A percentile compares a stretch with the other conserved stretches of the same genome.
Conservation (phyloP, 2,888 invertebrate species). For the Drosophila cognata region DNA sequence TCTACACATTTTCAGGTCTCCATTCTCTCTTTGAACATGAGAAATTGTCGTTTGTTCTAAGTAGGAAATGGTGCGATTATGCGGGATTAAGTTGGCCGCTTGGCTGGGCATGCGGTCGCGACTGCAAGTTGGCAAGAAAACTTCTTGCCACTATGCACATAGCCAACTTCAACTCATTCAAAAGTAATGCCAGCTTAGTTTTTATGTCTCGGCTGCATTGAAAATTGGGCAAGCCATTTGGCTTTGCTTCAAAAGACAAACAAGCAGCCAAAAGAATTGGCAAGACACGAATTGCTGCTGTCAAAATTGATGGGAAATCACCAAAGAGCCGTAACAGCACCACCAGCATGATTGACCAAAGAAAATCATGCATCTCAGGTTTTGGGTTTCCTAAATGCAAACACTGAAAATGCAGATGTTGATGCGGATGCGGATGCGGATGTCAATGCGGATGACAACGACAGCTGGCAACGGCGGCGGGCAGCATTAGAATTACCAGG, state of each 20-base stretch:
- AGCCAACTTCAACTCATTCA: conserved; percentile 30
- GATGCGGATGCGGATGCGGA: not conserved
- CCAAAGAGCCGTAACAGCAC: not conserved
- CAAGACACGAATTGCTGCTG: conserved; percentile 10
- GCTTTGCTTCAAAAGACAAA: conserved; percentile 4
- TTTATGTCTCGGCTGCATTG: conserved; percentile 10
- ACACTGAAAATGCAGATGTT: conserved; percentile 13
- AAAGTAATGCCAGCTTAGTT: conserved; percentile 33
- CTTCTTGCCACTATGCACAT: conserved; percentile 2
- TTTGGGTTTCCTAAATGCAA: conserved; percentile 19
- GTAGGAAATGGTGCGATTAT: conserved; percentile 59
- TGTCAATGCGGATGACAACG: conserved; percentile 27
- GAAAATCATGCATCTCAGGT: conserved; percentile 11
- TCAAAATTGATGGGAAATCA: conserved; percentile 12
- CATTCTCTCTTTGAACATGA: conserved; percentile 14
- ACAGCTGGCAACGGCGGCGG: conserved; percentile 36
- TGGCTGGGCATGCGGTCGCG: conserved; percentile 4
- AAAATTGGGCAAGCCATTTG: conserved; percentile 9
- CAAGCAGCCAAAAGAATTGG: not conserved
- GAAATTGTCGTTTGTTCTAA: conserved; percentile 42
- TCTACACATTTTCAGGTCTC: not conserved
- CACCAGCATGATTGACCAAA: conserved; percentile 5
- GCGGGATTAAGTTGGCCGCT: conserved; percentile 50
- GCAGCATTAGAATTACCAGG: conserved; percentile 22
- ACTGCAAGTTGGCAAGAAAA: conserved; percentile 28